Evolutionary conservation across 2,113 vertebrate genomes (phyloP), one percentile per base, ranked within the genome.

Genomic region (Psilopogon haemacephalus): DNA sequence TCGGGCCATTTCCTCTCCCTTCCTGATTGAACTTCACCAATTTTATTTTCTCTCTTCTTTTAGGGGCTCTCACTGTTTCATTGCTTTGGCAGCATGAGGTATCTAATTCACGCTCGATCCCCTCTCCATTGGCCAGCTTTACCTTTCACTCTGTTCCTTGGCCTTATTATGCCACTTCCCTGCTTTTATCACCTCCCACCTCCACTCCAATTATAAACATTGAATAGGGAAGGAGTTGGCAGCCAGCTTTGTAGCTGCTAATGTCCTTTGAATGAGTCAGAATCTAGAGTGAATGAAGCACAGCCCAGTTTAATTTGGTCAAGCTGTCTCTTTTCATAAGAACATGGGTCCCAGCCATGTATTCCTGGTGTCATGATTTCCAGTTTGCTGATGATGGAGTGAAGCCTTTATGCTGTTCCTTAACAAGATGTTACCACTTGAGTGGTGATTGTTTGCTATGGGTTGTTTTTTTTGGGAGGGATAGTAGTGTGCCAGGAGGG

Each of bases 201-300:
- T 92, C 71, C 8, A 8, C 63, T 92, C 64, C 63, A 83, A 60
- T 92, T 94, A 74, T 55, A 77, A 76, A 63, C 64, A 64, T 52
- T 62, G 87, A 92, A 92, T 64, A 56, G 13, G 7, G 26, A 71
- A 89, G 84, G 52, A 85, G 74, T 80, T 50, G 3, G 78, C 82
- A 80, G 42, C 76, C 82, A 77, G 60, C 59, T 92, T 73, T 28
- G 17, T 4, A 13, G 40, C 79, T 83, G 56, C 74, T 94, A 73
- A 89, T 88, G 68, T 85, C 78, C 58, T 91, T 85, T 83, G 75
- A 80, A 88, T 89, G 84, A 91, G 74, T 87, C 91, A 85, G 68
- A 93, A 85, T 56, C 38, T 68, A 70, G 64, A 95, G 71, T 80
- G 68, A 71, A 60, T 44, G 46, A 94, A 94, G 71, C 27, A 16